Base-by-base conservation (phyloP, 2,888 invertebrate species). In the Oscheius sp. region DNA sequence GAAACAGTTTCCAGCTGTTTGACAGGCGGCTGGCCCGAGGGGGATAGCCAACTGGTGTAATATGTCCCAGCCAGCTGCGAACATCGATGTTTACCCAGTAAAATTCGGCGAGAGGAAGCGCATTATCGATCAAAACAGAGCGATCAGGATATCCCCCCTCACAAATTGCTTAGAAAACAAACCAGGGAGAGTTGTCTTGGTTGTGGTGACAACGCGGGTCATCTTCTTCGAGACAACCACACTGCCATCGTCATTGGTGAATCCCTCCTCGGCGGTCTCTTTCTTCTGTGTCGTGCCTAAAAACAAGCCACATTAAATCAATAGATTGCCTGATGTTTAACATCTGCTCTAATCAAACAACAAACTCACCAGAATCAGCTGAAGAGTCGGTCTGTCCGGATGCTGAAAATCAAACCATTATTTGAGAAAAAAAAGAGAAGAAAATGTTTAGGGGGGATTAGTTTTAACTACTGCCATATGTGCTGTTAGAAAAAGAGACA, bases 161-260 rank as follows among this genome's bases (percentile, higher is more conserved):
- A 49, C 13, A 16, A 49, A 49, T 7, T 2, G 49, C 3, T n/a
- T n/a, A 13, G 18, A 49, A 49, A 7, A 61, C 18, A 35, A 55
- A 87, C 88, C 88, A 77, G 86, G 85, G 59, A 84, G 77, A 45
- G 83, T 81, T 41, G 88, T 87, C 46, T 85, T 77, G 7, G 87
- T 88, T 21, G 88, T 88, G 27, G 88, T 88, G 68, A 88, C 86
- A 23, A 86, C 82, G 46, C 88, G 81, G 6, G 87, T 88, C 82
- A 87, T 85, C 78, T 85, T 86, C 78, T 88, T 88, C 72, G 86
- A 83, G 13, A 89, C 85, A 43, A 87, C 84, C 27, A 88, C 83
- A 35, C 84, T 83, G 59, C 88, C 88, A 69, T 89, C 87, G 25
- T 85, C 87, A 64, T 84, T 86, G 64, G 87, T 83, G 78, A 82